Conservation (phyloP, 1,140 invertebrate genomes). For the Heterodera schachtii region DNA sequence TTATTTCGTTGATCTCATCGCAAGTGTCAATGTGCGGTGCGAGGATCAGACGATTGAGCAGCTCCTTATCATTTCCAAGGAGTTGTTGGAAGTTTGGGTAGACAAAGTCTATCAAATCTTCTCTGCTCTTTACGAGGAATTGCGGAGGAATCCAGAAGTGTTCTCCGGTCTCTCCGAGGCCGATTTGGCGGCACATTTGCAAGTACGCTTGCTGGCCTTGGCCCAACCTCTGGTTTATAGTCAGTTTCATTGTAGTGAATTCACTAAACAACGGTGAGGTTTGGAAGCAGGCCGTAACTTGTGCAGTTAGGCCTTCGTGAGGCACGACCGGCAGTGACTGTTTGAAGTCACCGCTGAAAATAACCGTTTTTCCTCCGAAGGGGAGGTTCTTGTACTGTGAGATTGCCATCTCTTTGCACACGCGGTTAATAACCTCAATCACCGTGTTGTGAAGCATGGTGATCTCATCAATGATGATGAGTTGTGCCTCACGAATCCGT, state of each 20-base stretch:
- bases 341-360: conserved; percentile 31
- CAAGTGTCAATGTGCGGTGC: too few species aligned
- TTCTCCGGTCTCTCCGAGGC: neutral
- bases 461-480: conserved; percentile 37
- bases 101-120: too few species aligned
- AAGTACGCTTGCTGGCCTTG: neutral
- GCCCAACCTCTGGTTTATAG: neutral
- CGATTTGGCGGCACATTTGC: conserved; percentile 6
- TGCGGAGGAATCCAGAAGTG: conserved; percentile 9
- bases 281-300: conserved; percentile 4
- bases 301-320: neutral
- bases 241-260: neutral
- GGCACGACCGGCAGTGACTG: conserved; percentile 34
- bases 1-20: too few species aligned
- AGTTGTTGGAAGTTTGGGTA: too few species aligned
- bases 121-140: neutral
- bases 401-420: conserved; percentile 16
- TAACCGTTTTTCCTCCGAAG: conserved; percentile 33
- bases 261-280: neutral
- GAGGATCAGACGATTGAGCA: too few species aligned
- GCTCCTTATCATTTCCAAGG: too few species aligned
- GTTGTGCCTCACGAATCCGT: conserved; percentile 16
- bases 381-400: neutral
- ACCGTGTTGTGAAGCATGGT: conserved; percentile 27
- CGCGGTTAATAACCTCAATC: conserved; percentile 21